A percentile compares a stretch with the other conserved stretches of the same genome.
Conservation (phyloP, 2,888 invertebrate species). For the Hypselothyrea guttata region DNA sequence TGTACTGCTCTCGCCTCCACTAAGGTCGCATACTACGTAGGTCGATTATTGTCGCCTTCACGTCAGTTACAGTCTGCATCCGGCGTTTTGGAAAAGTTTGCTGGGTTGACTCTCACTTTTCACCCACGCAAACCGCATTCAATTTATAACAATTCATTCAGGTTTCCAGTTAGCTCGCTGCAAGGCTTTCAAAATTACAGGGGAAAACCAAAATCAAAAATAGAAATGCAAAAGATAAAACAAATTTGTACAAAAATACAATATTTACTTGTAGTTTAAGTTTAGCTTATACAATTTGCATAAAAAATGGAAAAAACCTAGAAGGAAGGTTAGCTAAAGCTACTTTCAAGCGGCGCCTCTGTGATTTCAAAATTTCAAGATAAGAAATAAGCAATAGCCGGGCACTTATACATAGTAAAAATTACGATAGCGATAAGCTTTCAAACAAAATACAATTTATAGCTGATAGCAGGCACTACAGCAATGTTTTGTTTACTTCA, state of each 20-base stretch:
- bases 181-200: neutral
- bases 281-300: too few relatives aligned
- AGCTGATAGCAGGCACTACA: neutral
- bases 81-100: constrained; percentile 27
- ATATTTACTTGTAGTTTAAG: too few relatives aligned
- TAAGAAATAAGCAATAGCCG: constrained; percentile 32
- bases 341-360: neutral
- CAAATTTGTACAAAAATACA: too few relatives aligned
- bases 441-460: neutral
- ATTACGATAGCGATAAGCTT: constrained; percentile 29
- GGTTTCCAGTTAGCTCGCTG: neutral
- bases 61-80: constrained; percentile 25
- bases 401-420: constrained; percentile 18
- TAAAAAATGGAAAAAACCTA: too few relatives aligned
- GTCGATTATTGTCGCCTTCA: constrained; percentile 20
- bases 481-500: too few relatives aligned
- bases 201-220: too few relatives aligned
- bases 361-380: constrained; percentile 45
- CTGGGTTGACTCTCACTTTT: constrained; percentile 36
- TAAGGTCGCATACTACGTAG: constrained; percentile 41
- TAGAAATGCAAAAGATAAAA: too few relatives aligned
- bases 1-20: constrained; percentile 44
- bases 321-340: too few relatives aligned
- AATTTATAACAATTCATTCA: constrained; percentile 42
- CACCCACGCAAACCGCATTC: constrained; percentile 49